Evolutionary conservation across 2,888 invertebrate species (phyloP), one percentile per base, ranked within the genome.

Genomic region (Galerucella pusilla): DNA sequence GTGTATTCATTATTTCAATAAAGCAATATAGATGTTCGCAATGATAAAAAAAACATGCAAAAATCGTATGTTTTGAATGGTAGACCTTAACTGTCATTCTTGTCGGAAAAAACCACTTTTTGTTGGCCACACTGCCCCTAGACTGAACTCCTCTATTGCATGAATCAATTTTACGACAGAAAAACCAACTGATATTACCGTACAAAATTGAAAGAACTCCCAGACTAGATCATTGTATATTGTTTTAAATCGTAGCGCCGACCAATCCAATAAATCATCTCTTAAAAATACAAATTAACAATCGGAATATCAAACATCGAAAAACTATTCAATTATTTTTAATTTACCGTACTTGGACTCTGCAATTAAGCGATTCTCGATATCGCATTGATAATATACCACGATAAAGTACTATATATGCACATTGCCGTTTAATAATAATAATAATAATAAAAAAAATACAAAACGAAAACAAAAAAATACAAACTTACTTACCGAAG

Each of bases 281-380:
- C 6, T 35, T 6, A 63, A 63, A 63, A 63, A 63, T 42, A 63
- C 42, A 54, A 45, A 66, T 76, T 74, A 76, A 76, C 72, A 76
- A 74, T 73, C 75, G 52, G 67, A 73, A 78, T 76, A 68, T 67
- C 77, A 63, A 28, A 63, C 16, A 63, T 42, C 42, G 75, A 74
- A 77, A 76, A 83, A 42, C 83, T 83, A 84, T 84, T 85, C 85
- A 85, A 85, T 85, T 85, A 85, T 85, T 85, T 85, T 85, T 85
- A 85, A 85, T 85, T 85, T 85, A 85, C 83, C 81, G 79, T 83
- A 80, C 77, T 78, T 83, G 83, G 81, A 83, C 84, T 85, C 84
- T 85, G 82, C 85, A 85, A 85, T 85, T 85, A 85, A 84, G 76
- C 81, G 83, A 83, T 84, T 84, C 84, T 85, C 85, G 85, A 85